Conservation (phyloP, 2,113 vertebrate genomes). For the Empidonax traillii region DNA sequence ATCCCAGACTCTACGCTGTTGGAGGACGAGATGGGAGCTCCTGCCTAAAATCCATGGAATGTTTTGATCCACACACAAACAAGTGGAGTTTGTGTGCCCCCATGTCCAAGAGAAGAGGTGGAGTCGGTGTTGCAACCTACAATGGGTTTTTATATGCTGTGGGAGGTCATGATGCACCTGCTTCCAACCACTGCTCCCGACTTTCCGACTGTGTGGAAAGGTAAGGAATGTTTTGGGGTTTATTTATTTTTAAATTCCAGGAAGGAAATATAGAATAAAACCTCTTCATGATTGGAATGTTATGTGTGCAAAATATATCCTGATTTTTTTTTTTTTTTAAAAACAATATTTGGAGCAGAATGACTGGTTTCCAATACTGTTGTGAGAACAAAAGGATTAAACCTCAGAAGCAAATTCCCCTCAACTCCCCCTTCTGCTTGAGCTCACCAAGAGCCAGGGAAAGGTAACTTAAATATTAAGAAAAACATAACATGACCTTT, state of each 20-base stretch:
- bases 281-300: background rate
- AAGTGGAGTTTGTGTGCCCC: constrained; percentile 93
- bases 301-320: background rate
- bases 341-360: background rate
- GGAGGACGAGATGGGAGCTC: constrained; percentile 95
- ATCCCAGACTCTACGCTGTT: constrained; percentile 87
- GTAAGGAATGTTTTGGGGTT: constrained; percentile 48
- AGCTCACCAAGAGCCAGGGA: background rate
- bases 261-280: background rate
- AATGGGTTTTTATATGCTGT: constrained; percentile 93
- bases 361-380: background rate
- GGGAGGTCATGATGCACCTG: constrained; percentile 92
- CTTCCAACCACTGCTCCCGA: constrained; percentile 92
- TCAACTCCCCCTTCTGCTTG: background rate
- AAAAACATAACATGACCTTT: rapidly evolving
- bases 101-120: constrained; percentile 93
- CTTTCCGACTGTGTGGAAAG: constrained; percentile 94
- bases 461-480: background rate
- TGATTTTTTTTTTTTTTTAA: rapidly evolving
- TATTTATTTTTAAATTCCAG: background rate
- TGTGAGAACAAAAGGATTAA: background rate
- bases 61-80: constrained; percentile 96
- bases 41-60: constrained; percentile 95
- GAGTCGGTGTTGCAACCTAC: constrained; percentile 90
- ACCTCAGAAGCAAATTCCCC: background rate